Conservation (phyloP, 2,888 invertebrate genomes). For the Macaria notata region DNA sequence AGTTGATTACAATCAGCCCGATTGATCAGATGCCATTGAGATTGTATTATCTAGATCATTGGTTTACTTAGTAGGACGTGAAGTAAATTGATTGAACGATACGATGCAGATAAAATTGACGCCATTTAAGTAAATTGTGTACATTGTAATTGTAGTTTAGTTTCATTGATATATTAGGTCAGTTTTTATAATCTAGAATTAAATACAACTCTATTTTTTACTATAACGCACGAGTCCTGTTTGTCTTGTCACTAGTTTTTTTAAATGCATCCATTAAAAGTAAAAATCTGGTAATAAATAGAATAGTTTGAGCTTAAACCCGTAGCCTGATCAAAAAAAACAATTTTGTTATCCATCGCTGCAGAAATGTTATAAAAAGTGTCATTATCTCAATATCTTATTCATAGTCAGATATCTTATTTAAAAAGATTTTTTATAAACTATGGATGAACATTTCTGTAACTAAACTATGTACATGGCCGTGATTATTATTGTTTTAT, state of each 20-base stretch:
- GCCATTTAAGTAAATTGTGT: not conserved
- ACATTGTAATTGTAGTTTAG: not conserved
- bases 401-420: too few species aligned
- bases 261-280: not conserved
- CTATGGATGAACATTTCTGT: too few species aligned
- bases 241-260: not conserved
- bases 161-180: not conserved
- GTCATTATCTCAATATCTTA: not conserved
- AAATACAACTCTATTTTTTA: not conserved
- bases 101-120: not conserved
- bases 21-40: slow-evolving; percentile 5
- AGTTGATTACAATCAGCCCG: not conserved
- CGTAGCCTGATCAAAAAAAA: too few species aligned
- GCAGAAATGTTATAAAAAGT: not conserved
- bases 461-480: too few species aligned
- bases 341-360: not conserved
- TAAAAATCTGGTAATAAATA: not conserved
- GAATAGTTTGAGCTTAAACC: too few species aligned
- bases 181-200: too few species aligned
- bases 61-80: slow-evolving; percentile 21
- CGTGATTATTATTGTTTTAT: too few species aligned
- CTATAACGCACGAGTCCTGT: not conserved
- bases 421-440: too few species aligned
- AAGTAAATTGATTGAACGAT: slow-evolving; percentile 44
- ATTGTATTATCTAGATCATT: slow-evolving; percentile 1